phyloP scores from a whole-genome alignment of 2,113 vertebrate genomes.

The Clarias gariepinus region DNA sequence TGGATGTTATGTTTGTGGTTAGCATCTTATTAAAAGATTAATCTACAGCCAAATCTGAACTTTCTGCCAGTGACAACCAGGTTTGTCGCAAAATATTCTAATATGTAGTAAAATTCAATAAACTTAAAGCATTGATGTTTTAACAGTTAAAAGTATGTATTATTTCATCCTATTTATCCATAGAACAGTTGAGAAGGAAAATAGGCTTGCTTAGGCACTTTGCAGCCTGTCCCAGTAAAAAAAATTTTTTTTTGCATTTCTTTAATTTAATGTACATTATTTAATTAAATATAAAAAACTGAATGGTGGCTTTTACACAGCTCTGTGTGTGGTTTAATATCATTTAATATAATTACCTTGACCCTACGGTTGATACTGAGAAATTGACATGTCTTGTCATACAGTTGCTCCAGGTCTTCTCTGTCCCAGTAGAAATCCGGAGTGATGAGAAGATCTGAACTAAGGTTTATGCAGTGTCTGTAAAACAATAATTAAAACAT shows the following conservation, averaged over 20 bases:
- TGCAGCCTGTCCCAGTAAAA: too few species aligned
- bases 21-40: neutral
- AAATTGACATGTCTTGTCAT: slow-evolving; percentile 95
- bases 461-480: slow-evolving; percentile 95
- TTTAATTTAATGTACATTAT: too few species aligned
- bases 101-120: neutral
- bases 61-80: neutral
- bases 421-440: slow-evolving; percentile 99
- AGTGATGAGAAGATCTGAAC: slow-evolving; percentile 93
- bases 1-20: neutral
- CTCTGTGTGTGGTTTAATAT: neutral
- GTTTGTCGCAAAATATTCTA: neutral
- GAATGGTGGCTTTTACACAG: too few species aligned
- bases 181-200: too few species aligned
- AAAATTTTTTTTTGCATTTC: too few species aligned
- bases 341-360: slow-evolving; percentile 74
- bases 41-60: neutral
- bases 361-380: slow-evolving; percentile 94
- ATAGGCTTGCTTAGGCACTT: too few species aligned
- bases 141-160: neutral
- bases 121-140: neutral
- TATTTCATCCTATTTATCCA: neutral
- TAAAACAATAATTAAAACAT: slow-evolving; percentile 47
- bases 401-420: slow-evolving; percentile 93
- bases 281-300: too few species aligned